These are phyloP conservation scores for Agrypnus murinus DNA, from an alignment of 2,888 invertebrate genomes.

Conservation along the genomic window DNA sequence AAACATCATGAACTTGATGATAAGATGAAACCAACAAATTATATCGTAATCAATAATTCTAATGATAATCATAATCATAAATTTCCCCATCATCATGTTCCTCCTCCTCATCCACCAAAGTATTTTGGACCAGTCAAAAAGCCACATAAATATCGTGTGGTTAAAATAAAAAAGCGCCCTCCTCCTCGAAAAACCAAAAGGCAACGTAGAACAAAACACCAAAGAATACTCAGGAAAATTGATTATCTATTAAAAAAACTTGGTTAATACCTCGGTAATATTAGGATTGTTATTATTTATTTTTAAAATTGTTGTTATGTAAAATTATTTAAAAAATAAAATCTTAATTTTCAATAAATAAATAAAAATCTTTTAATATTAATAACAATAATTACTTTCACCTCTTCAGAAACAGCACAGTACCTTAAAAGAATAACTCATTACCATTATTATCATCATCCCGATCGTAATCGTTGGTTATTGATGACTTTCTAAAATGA, in stretches of 20 bases:
- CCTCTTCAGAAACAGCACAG: too few species aligned
- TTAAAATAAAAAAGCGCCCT: constrained; percentile 1
- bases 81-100: neutral
- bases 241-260: constrained; percentile 11
- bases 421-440: too few species aligned
- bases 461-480: too few species aligned
- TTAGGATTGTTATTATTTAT: too few species aligned
- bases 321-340: too few species aligned
- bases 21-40: constrained; percentile 44
- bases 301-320: too few species aligned
- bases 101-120: neutral
- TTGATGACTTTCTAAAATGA: too few species aligned
- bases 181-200: neutral
- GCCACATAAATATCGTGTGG: neutral
- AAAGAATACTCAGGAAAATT: constrained; percentile 2
- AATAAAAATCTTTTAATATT: neutral
- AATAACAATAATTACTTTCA: too few species aligned
- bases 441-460: too few species aligned
- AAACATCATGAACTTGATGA: neutral
- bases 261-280: neutral
- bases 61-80: constrained; percentile 54
- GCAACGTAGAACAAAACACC: neutral
- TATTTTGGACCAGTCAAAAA: neutral
- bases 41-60: constrained; percentile 62
- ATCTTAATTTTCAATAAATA: too few species aligned